phyloP scores from a whole-genome alignment of 2,113 vertebrate species.

The Pipra filicauda region DNA sequence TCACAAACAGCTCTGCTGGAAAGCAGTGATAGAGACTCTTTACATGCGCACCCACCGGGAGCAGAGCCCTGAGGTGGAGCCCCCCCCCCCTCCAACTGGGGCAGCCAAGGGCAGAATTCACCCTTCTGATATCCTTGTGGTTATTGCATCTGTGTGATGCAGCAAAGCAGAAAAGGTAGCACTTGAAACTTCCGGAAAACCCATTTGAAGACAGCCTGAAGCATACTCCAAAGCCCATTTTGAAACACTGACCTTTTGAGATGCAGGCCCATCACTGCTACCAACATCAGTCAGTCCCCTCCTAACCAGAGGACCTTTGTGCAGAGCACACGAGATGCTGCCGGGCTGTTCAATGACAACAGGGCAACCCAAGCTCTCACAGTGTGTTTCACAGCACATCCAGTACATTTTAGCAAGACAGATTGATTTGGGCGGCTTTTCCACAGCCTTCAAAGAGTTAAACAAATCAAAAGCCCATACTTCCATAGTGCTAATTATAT shows the following conservation, averaged over 20 bases:
- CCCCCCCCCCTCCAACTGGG: not conserved
- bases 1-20: not conserved
- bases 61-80: not conserved
- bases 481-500: not conserved
- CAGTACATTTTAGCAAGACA: not conserved
- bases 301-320: not conserved
- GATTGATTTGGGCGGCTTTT: not conserved
- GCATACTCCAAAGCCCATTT: not conserved
- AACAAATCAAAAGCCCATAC: not conserved
- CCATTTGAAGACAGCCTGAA: not conserved
- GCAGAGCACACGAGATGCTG: rapidly evolving
- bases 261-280: not conserved
- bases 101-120: not conserved
- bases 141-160: rapidly evolving
- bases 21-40: not conserved
- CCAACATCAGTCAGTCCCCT: not conserved
- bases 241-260: not conserved
- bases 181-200: not conserved
- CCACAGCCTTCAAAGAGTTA: not conserved
- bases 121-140: not conserved
- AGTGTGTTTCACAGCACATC: not conserved
- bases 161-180: not conserved
- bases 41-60: not conserved
- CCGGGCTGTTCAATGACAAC: rapidly evolving
- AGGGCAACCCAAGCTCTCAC: not conserved